These are phyloP conservation scores for Melanostigma gelatinosum DNA, from an alignment of 2,113 vertebrate species.

Conservation along the genomic window DNA sequence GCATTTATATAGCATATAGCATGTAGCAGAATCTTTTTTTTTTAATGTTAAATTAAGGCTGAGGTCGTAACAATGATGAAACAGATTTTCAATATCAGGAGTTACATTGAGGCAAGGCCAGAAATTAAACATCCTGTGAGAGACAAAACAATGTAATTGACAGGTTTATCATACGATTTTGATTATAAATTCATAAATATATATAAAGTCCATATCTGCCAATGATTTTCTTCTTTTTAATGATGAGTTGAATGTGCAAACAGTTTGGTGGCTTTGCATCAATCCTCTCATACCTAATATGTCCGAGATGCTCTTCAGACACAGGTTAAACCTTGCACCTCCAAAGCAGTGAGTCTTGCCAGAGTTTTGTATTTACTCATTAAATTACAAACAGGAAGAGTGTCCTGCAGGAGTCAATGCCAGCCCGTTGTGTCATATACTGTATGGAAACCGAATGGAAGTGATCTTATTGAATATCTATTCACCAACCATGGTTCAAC, in stretches of 20 bases:
- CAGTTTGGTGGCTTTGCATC: conserved; percentile 2
- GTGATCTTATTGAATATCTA: neutral
- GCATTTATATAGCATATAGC: too few relatives aligned
- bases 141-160: neutral
- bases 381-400: conserved; percentile 37
- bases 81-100: neutral
- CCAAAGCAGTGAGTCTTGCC: neutral
- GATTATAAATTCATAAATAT: neutral
- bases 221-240: neutral
- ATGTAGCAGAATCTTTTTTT: neutral
- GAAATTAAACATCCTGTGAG: neutral
- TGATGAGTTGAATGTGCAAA: neutral
- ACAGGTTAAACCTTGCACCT: conserved; percentile 28
- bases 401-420: neutral
- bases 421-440: conserved; percentile 4
- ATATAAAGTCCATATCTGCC: too few relatives aligned
- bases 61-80: neutral
- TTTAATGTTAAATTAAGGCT: neutral
- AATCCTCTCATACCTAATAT: neutral
- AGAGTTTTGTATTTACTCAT: conserved; percentile 1
- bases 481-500: neutral
- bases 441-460: neutral
- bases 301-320: neutral
- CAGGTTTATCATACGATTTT: neutral
- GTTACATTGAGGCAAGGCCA: neutral